phyloP scores from a whole-genome alignment of 2,113 vertebrate genomes.

The Tauraco erythrolophus region DNA sequence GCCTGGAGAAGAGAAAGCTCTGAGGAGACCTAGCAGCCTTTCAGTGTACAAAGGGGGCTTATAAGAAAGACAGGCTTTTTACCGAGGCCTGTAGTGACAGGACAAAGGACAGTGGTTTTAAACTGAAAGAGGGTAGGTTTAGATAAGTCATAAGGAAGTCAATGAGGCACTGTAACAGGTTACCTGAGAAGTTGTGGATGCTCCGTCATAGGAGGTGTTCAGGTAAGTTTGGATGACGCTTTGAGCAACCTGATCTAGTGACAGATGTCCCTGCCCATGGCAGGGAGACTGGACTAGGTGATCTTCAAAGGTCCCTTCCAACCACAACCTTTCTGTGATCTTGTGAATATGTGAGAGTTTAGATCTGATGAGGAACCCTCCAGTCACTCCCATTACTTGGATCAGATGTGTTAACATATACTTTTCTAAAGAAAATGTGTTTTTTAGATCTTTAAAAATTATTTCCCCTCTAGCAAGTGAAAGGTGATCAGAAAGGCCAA shows the following conservation, averaged over 20 bases:
- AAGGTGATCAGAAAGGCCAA: neutral
- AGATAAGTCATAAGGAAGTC: neutral
- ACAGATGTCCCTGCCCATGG: neutral
- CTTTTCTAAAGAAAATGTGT: neutral
- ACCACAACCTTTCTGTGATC: neutral
- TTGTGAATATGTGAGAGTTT: neutral
- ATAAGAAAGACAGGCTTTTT: neutral
- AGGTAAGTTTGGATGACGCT: neutral
- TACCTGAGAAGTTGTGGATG: neutral
- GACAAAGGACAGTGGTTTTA: neutral
- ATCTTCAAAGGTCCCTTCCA: neutral
- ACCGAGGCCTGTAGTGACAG: neutral
- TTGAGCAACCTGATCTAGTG: neutral
- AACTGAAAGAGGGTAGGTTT: neutral
- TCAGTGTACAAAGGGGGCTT: neutral
- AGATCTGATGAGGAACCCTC: neutral
- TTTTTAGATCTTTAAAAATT: neutral
- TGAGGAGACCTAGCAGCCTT: rapidly evolving
- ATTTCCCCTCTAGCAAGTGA: neutral
- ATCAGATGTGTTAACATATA: neutral
- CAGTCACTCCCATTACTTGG: neutral
- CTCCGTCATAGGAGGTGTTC: neutral
- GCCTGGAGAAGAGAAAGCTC: neutral
- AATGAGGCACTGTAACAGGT: neutral
- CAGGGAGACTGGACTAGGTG: neutral